These are phyloP conservation scores for Ctenicera cuprea DNA, from an alignment of 2,888 invertebrate species.

Conservation along the genomic window DNA sequence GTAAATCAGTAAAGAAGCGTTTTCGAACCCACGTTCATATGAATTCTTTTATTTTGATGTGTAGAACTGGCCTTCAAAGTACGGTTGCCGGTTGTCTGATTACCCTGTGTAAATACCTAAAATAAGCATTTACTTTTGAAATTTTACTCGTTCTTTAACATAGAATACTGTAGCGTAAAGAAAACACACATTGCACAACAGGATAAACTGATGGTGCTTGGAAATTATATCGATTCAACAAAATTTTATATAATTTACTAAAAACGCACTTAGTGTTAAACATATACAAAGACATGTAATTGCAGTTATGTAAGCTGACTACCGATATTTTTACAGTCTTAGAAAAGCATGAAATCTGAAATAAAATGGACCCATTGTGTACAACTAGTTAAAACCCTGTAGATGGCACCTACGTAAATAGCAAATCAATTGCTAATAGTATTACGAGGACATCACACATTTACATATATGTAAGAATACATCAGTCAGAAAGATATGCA, in stretches of 20 bases:
- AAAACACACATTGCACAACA: background rate
- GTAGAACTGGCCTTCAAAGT: too few species aligned
- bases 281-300: conserved; percentile 1
- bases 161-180: background rate
- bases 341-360: conserved; percentile 27
- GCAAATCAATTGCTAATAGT: conserved; percentile 29
- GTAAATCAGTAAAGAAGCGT: too few species aligned
- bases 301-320: conserved; percentile 3
- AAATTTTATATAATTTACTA: too few species aligned
- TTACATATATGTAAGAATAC: conserved; percentile 43
- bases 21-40: too few species aligned
- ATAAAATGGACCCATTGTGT: conserved; percentile 39
- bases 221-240: background rate
- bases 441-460: conserved; percentile 41
- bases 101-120: conserved; percentile 4
- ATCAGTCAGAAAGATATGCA: conserved; percentile 54
- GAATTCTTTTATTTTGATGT: too few species aligned
- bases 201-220: background rate
- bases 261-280: background rate
- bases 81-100: too few species aligned
- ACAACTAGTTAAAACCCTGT: conserved; percentile 39
- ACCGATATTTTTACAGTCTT: conserved; percentile 10
- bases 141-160: too few species aligned
- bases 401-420: conserved; percentile 27
- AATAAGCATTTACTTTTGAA: background rate